These are phyloP conservation scores for Gadopsis bispinosus DNA, from an alignment of 2,797 vertebrate species.

Conservation along the genomic window DNA sequence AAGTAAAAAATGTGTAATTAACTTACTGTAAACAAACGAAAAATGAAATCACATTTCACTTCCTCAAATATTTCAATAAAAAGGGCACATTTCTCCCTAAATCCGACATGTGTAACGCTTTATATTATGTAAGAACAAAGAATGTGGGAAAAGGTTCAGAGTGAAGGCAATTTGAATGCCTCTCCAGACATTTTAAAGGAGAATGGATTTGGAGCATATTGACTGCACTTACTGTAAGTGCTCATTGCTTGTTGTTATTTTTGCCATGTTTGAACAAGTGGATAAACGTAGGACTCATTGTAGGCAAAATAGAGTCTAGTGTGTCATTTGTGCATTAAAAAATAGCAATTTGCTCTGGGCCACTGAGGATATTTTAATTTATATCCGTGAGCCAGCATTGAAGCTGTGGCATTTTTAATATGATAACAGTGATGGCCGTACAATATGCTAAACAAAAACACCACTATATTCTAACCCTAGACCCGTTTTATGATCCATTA, in stretches of 20 bases:
- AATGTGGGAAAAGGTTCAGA: neutral
- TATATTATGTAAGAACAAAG: too few relatives aligned
- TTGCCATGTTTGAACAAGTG: neutral
- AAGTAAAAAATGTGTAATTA: too few relatives aligned
- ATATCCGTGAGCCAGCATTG: neutral
- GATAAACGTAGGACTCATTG: neutral
- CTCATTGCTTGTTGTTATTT: neutral
- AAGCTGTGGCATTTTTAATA: neutral
- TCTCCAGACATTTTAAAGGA: neutral
- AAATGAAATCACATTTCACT: neutral
- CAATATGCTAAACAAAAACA: slow-evolving; percentile 11
- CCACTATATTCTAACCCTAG: slow-evolving; percentile 18
- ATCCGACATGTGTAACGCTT: neutral
- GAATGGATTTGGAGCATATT: neutral
- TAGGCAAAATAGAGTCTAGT: neutral
- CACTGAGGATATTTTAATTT: neutral
- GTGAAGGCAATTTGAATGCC: neutral
- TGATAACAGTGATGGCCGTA: neutral
- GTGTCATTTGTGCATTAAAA: neutral
- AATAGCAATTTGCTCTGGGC: neutral
- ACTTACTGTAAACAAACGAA: too few relatives aligned
- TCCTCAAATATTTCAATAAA: neutral
- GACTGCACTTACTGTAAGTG: neutral
- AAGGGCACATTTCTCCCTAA: neutral
- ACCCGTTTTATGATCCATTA: slow-evolving; percentile 35